These are phyloP conservation scores for Heliconius hewitsoni DNA, from an alignment of 1,140 invertebrate genomes.

Conservation along the genomic window DNA sequence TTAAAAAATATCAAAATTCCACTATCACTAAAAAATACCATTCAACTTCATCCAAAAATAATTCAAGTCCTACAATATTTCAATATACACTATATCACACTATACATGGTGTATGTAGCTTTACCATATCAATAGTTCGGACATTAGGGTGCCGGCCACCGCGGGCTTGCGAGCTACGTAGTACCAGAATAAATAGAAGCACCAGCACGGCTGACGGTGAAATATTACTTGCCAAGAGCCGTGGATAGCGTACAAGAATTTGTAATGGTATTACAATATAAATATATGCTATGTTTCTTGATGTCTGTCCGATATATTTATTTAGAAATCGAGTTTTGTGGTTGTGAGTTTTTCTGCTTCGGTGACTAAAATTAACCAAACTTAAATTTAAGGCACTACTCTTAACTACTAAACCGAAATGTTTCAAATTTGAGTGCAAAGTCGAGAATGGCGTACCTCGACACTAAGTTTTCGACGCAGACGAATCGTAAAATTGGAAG, in stretches of 20 bases:
- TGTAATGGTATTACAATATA: conserved; percentile 6
- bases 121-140: conserved; percentile 13
- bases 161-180: conserved; percentile 2
- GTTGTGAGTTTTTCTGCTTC: too few species aligned
- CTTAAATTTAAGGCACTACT: too few species aligned
- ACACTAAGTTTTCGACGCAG: too few species aligned
- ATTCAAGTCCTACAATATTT: background rate
- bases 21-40: too few species aligned
- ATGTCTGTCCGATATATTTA: background rate
- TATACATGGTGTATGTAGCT: background rate
- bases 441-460: too few species aligned
- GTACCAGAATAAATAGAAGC: conserved; percentile 47
- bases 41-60: background rate
- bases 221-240: conserved; percentile 41
- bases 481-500: too few species aligned
- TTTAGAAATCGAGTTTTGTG: too few species aligned
- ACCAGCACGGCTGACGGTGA: conserved; percentile 44
- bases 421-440: too few species aligned
- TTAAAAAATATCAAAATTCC: too few species aligned
- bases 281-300: background rate
- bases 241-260: conserved; percentile 32
- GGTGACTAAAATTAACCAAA: too few species aligned
- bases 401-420: too few species aligned
- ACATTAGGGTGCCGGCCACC: conserved; percentile 10
- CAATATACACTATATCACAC: background rate